Conservation (phyloP, 2,113 vertebrate genomes). For the Nothoprocta perdicaria region DNA sequence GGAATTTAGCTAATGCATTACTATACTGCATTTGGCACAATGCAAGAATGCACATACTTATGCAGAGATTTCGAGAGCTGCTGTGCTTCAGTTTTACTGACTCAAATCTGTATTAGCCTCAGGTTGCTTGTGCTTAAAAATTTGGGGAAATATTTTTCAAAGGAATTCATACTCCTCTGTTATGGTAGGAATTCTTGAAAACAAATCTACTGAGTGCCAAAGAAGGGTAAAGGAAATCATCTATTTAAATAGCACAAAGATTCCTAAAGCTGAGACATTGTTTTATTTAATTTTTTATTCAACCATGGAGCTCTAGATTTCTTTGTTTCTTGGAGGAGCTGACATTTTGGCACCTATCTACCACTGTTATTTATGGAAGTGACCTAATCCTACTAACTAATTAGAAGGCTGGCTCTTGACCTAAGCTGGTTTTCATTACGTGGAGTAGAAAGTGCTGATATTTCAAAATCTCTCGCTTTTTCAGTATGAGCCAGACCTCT, state of each 20-base stretch:
- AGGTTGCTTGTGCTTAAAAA: background rate
- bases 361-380: background rate
- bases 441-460: background rate
- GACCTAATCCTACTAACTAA: background rate
- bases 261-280: background rate
- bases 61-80: background rate
- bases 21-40: background rate
- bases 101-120: background rate
- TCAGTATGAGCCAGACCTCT: background rate
- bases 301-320: background rate
- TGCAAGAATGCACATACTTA: background rate
- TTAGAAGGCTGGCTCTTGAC: background rate
- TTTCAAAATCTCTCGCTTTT: background rate
- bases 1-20: background rate
- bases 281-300: background rate
- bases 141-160: background rate
- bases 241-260: background rate
- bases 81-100: background rate
- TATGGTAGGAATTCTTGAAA: background rate
- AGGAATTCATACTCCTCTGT: background rate
- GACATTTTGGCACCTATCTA: background rate
- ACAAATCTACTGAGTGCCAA: background rate
- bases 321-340: background rate
- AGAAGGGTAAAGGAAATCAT: background rate
- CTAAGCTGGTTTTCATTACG: background rate